Evolutionary conservation across 2,113 vertebrate species (phyloP).

Genomic region (Hiodon tergisus): DNA sequence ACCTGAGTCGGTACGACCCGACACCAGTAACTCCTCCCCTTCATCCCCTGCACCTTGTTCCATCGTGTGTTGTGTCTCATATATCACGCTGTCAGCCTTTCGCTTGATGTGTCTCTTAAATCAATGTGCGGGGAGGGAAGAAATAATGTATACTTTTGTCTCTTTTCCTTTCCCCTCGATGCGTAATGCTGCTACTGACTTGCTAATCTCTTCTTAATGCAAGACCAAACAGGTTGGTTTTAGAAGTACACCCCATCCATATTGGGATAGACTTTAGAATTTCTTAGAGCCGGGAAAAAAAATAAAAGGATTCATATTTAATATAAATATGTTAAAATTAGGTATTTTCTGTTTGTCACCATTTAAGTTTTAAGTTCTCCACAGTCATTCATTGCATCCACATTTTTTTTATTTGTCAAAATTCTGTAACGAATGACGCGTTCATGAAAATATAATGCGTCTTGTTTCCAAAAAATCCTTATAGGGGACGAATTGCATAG

Average conservation of each 20-base stretch:
- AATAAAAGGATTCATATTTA: neutral
- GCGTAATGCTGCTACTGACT: constrained; percentile 70
- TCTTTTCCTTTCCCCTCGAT: constrained; percentile 34
- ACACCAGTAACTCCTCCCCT: neutral
- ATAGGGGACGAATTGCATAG: neutral
- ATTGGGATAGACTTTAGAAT: neutral
- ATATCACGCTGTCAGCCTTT: neutral
- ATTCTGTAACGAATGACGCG: neutral
- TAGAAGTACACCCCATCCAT: constrained; percentile 28
- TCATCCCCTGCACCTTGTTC: neutral
- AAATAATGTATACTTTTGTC: constrained; percentile 60
- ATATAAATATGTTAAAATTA: too few relatives aligned
- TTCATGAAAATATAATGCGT: neutral
- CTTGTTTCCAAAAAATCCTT: neutral
- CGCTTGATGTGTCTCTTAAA: neutral
- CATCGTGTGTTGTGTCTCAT: constrained; percentile 1
- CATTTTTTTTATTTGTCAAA: constrained; percentile 16
- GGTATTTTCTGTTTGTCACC: neutral
- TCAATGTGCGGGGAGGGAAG: constrained; percentile 11
- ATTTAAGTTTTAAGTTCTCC: neutral
- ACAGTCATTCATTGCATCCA: neutral
- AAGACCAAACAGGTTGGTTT: constrained; percentile 92
- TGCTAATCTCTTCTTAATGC: constrained; percentile 73
- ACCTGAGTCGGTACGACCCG: neutral
- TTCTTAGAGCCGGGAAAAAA: neutral